A percentile compares a stretch with the other conserved stretches of the same genome.
These are phyloP conservation scores for Bradypus variegatus DNA, from an alignment of 2,797 vertebrate species.

Conservation along the genomic window DNA sequence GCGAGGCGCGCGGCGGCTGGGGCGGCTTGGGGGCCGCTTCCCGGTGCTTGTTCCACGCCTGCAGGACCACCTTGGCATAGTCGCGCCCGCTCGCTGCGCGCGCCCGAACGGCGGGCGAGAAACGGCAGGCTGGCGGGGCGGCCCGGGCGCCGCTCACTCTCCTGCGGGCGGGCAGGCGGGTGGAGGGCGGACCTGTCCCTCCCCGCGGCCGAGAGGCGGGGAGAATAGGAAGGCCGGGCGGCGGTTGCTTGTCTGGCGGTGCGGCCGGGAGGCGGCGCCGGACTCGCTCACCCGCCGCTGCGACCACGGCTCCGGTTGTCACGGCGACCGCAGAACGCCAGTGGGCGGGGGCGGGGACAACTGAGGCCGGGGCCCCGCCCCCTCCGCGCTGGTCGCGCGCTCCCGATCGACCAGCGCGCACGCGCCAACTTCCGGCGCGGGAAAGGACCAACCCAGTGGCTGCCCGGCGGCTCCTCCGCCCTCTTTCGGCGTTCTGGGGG, in stretches of 20 bases:
- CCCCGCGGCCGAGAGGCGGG: slow-evolving; percentile 42
- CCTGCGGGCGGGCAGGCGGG: not conserved
- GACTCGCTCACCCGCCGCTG: slow-evolving; percentile 20
- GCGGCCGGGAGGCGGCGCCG: slow-evolving; percentile 54
- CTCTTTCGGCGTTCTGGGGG: fast-evolving
- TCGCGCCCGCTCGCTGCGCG: slow-evolving; percentile 61
- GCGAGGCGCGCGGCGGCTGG: slow-evolving; percentile 49
- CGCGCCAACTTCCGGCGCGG: slow-evolving; percentile 41
- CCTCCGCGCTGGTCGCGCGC: slow-evolving; percentile 29
- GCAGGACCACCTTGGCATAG: slow-evolving; percentile 67
- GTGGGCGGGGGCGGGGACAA: slow-evolving; percentile 52
- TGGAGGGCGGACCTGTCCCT: slow-evolving; percentile 43
- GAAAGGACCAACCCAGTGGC: not conserved
- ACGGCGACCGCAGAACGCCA: slow-evolving; percentile 59
- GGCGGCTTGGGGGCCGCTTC: slow-evolving; percentile 45
- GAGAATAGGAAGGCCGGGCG: slow-evolving; percentile 45
- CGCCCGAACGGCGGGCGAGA: slow-evolving; percentile 62
- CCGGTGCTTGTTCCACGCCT: slow-evolving; percentile 58
- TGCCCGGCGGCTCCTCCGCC: not conserved
- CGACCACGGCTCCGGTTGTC: slow-evolving; percentile 55
- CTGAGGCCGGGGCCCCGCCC: slow-evolving; percentile 21
- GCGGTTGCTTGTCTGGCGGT: not conserved
- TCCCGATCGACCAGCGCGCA: slow-evolving; percentile 35
- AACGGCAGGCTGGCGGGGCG: slow-evolving; percentile 44
- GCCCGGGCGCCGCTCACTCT: slow-evolving; percentile 39